Percentiles rank a stretch among this genome's conserved stretches.
phyloP scores from a whole-genome alignment of 2,888 invertebrate species.

The Latrodectus hesperus region DNA sequence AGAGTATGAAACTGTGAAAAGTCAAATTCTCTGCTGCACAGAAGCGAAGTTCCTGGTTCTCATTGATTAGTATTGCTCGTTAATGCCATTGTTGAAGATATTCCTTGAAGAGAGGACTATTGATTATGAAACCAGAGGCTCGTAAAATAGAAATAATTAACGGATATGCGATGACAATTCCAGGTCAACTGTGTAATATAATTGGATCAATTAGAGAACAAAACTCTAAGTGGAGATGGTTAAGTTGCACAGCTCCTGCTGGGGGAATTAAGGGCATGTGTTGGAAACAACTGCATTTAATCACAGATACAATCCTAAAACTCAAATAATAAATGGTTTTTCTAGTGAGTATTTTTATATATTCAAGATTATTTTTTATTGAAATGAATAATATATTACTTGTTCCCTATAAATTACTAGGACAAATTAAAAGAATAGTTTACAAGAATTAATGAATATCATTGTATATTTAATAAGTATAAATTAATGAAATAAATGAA shows the following conservation, averaged over 20 bases:
- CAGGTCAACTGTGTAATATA: constrained; percentile 30
- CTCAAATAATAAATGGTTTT: background rate
- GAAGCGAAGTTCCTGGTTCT: background rate
- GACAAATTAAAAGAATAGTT: too few relatives aligned
- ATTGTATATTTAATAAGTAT: too few relatives aligned
- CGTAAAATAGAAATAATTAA: constrained; percentile 54
- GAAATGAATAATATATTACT: too few relatives aligned
- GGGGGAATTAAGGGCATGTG: background rate
- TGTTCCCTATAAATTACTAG: too few relatives aligned
- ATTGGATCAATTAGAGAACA: constrained; percentile 43
- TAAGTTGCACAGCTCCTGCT: constrained; percentile 1
- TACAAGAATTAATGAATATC: too few relatives aligned
- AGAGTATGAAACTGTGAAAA: background rate
- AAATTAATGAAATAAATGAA: too few relatives aligned
- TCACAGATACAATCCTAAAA: background rate
- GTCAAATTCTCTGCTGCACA: background rate
- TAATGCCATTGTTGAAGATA: constrained; percentile 8
- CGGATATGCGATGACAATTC: constrained; percentile 30
- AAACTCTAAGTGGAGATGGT: constrained; percentile 2
- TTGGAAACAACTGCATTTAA: background rate
- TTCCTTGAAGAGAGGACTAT: constrained; percentile 1
- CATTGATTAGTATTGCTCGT: constrained; percentile 10
- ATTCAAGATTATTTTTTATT: too few relatives aligned
- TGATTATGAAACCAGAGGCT: constrained; percentile 24
- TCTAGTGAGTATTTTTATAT: too few relatives aligned